Evolutionary conservation across 92 coral and sea anemone species (phyloP), one percentile per base, ranked within the genome.

Genomic region (Epizoanthus fatuus): DNA sequence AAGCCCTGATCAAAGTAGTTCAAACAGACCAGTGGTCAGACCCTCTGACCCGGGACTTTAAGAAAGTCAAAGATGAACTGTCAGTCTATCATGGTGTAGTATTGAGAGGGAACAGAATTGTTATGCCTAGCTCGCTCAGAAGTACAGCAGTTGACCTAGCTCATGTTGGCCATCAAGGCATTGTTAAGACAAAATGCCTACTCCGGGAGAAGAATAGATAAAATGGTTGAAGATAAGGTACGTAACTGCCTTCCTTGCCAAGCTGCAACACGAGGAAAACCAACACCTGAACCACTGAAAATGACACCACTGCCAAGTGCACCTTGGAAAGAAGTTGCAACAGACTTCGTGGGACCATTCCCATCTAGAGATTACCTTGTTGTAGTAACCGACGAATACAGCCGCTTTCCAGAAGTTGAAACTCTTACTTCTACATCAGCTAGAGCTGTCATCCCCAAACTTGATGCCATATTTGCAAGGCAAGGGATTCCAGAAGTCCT

Each of bases 151-250:
- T 86, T 53, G 87, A 82, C 8, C 63, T 89, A 20, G 91, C 93
- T 37, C 91, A 86, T 35, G 74, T 80, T 6, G 91, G 90, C 14
- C 90, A 93, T 42, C 91, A 93, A 52, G 93, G 90, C 37, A 86
- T 89, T 14, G 96, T 92, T 13, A 92, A 92, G 80, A 92, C 91
- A 16, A 92, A 92, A 64, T 37, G 66, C 32, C 85, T 89, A n/a
- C 53, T 92, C 20, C 80, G 86, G 55, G 89, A 86, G 75, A 80
- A 87, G 52, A 51, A 83, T 80, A 7, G 82, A 81, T 64, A 79
- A 92, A 15, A 42, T 81, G 29, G 86, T 81, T 4, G 76, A 84
- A 56, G 84, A 87, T 38, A 84, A 90, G 78, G 81, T 92, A 10
- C 60, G 56, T n/a, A 79, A 38, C 71, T 86, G 91, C 59, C 88